These are phyloP conservation scores for Crenichthys baileyi DNA, from an alignment of 2,797 vertebrate species.

Conservation along the genomic window DNA sequence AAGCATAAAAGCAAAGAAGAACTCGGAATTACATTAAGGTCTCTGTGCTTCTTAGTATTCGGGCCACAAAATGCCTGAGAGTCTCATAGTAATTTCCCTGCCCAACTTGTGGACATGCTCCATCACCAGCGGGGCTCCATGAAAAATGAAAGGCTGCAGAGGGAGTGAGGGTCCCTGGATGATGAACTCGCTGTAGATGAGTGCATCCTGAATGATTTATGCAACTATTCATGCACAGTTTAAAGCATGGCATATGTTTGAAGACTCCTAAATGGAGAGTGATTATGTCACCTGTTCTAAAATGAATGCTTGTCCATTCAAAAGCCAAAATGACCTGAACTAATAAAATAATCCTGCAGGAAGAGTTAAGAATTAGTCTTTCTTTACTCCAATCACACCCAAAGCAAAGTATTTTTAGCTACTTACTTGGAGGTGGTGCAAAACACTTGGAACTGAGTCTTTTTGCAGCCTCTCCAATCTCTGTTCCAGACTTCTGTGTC, in stretches of 20 bases:
- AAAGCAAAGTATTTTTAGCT: conserved; percentile 13
- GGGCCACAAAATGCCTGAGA: conserved; percentile 3
- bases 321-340: conserved; percentile 38
- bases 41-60: conserved; percentile 25
- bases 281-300: conserved; percentile 63
- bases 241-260: conserved; percentile 65
- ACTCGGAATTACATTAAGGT: conserved; percentile 23
- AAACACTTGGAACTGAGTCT: not conserved
- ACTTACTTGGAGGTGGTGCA: conserved; percentile 3
- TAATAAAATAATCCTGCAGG: conserved; percentile 5
- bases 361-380: not conserved
- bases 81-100: conserved; percentile 52
- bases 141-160: conserved; percentile 70
- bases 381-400: not conserved
- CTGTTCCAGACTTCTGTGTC: conserved; percentile 1
- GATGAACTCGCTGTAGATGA: conserved; percentile 72
- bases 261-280: conserved; percentile 58
- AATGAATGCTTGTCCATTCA: conserved; percentile 45
- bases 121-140: conserved; percentile 55
- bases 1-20: conserved; percentile 6
- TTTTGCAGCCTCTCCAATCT: not conserved
- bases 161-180: conserved; percentile 58
- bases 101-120: conserved; percentile 48
- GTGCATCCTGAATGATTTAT: conserved; percentile 76
- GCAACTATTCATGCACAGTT: conserved; percentile 67